Evolutionary conservation across 2,113 vertebrate genomes (phyloP), one percentile per base, ranked within the genome.

Genomic region (Onychostoma macrolepis): DNA sequence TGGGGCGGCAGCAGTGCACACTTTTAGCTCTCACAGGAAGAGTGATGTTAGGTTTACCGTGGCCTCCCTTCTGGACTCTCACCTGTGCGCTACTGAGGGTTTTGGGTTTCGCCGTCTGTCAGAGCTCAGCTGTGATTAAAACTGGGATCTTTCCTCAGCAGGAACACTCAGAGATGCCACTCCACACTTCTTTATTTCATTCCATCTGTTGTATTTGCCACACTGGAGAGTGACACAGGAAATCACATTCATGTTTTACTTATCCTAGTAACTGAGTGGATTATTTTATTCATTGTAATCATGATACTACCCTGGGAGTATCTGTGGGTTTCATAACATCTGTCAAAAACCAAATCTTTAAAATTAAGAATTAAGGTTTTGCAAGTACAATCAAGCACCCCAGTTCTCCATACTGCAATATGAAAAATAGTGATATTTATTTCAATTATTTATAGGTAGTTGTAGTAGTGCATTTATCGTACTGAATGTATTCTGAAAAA

Each of bases 101-200:
- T 76, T 94, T 88, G 1, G 89, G 90, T 94, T 94, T 91, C 92
- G 1, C 26, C 10, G 76, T 89, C 89, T 87, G 88, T 90, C 87
- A 83, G 74, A 86, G 90, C 81, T 86, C 56, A 77, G 75, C 78
- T 76, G 89, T 84, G 71, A 77, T 84, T 82, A 86, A 75, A 69
- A 91, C 86, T 89, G 28, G 19, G 30, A n/a, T 76, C 19, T 8
- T 86, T 75, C 88, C 84, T 63, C 36, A 67, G 89, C 87, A 89
- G 74, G 90, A 89, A 74, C 72, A 86, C 78, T 41, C 85, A 90
- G 83, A 91, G 91, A 92, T 92, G 91, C 92, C 88, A 87, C 79
- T 88, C 79, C 33, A 15, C 90, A 85, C 15, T 36, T 85, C 67
- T 88, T 85, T 88, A 88, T 88, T 88, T 24, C 24, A 86, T 65